A percentile compares a stretch with the other conserved stretches of the same genome.
These are phyloP conservation scores for Micropoecilia bifurca DNA, from an alignment of 2,797 vertebrate genomes.

Conservation along the genomic window DNA sequence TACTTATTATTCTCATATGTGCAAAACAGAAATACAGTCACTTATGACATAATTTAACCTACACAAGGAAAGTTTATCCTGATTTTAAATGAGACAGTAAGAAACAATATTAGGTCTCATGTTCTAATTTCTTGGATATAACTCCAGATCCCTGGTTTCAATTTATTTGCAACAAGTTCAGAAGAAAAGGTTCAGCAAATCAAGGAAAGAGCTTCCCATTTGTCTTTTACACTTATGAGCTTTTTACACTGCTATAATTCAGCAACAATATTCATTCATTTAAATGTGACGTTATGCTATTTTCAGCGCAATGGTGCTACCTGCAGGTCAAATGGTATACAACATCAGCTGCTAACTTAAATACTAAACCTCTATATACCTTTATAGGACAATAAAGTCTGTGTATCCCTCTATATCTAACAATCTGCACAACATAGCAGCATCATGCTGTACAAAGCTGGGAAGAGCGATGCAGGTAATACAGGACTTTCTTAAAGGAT, in stretches of 20 bases:
- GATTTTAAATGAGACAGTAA: background rate
- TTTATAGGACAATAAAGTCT: constrained; percentile 3
- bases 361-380: background rate
- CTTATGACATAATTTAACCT: background rate
- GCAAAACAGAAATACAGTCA: background rate
- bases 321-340: constrained; percentile 60
- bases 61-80: background rate
- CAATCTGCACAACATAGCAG: background rate
- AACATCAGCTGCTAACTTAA: constrained; percentile 13
- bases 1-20: background rate
- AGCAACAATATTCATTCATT: background rate
- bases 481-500: background rate
- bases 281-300: background rate
- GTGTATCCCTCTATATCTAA: background rate
- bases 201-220: background rate
- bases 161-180: background rate
- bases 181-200: background rate
- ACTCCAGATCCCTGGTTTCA: background rate
- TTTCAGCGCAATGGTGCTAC: constrained; percentile 56
- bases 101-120: background rate
- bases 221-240: background rate
- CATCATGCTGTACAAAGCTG: background rate
- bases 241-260: background rate
- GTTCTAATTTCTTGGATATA: background rate
- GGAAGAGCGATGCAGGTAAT: background rate